These are phyloP conservation scores for Adelges cooleyi DNA, from an alignment of 1,140 invertebrate species.

Conservation along the genomic window DNA sequence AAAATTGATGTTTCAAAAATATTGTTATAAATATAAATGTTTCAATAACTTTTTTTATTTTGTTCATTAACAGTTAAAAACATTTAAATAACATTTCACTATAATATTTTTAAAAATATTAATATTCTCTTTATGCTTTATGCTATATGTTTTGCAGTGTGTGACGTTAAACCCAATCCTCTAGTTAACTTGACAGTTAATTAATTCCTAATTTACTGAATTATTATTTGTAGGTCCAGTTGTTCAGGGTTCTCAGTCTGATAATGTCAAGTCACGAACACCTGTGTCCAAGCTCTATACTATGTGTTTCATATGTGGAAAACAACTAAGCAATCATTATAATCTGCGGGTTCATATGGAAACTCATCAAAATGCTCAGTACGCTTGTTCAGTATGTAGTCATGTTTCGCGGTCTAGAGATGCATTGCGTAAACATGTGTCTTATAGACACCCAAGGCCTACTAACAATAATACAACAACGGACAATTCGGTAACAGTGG, in stretches of 20 bases:
- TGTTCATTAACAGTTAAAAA: too few species aligned
- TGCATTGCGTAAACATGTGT: conserved; percentile 74
- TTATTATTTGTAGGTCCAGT: conserved; percentile 10
- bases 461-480: conserved; percentile 1
- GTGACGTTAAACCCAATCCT: too few species aligned
- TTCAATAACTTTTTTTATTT: too few species aligned
- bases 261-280: conserved; percentile 19
- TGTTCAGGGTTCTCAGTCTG: conserved; percentile 20
- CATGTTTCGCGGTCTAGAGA: conserved; percentile 75
- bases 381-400: conserved; percentile 67
- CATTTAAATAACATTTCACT: too few species aligned
- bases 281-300: conserved; percentile 43
- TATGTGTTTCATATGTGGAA: conserved; percentile 74
- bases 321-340: conserved; percentile 79
- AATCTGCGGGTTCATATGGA: conserved; percentile 80
- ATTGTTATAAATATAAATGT: too few species aligned
- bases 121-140: too few species aligned
- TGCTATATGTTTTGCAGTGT: too few species aligned
- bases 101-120: too few species aligned
- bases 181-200: too few species aligned
- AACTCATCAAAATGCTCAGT: conserved; percentile 70
- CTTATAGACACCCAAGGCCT: conserved; percentile 57
- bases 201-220: not conserved
- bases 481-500: conserved; percentile 14
- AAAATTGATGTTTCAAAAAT: too few species aligned